These are phyloP conservation scores for Cochlearius cochlearius DNA, from an alignment of 2,113 vertebrate species.

Conservation along the genomic window DNA sequence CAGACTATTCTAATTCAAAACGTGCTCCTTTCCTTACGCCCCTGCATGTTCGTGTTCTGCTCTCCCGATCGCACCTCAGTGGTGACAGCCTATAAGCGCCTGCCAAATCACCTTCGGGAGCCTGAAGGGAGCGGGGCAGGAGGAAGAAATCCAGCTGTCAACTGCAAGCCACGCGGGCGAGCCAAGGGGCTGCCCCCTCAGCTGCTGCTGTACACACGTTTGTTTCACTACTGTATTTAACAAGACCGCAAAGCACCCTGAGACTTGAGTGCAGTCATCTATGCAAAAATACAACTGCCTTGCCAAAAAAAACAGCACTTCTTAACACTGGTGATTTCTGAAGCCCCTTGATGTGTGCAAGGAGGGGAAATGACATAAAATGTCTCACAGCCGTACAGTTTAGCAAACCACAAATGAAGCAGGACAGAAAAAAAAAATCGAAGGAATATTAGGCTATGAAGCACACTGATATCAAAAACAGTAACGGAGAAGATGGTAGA, in stretches of 20 bases:
- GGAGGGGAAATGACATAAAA: not conserved
- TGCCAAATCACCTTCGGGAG: not conserved
- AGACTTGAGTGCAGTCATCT: not conserved
- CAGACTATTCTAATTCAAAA: not conserved
- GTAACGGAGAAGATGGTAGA: not conserved
- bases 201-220: not conserved
- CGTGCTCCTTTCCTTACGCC: not conserved
- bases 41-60: not conserved
- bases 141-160: not conserved
- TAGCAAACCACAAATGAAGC: not conserved
- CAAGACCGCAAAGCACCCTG: not conserved
- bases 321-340: not conserved
- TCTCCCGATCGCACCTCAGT: not conserved
- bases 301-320: not conserved
- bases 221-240: not conserved
- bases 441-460: not conserved
- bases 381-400: fast-evolving
- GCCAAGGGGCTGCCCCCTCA: not conserved
- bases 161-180: not conserved
- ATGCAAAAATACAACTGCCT: not conserved
- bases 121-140: not conserved
- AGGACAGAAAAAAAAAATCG: not conserved
- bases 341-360: not conserved
- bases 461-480: not conserved
- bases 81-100: not conserved